Evolutionary conservation across 2,113 vertebrate species (phyloP).

Genomic region (Probosciger aterrimus): DNA sequence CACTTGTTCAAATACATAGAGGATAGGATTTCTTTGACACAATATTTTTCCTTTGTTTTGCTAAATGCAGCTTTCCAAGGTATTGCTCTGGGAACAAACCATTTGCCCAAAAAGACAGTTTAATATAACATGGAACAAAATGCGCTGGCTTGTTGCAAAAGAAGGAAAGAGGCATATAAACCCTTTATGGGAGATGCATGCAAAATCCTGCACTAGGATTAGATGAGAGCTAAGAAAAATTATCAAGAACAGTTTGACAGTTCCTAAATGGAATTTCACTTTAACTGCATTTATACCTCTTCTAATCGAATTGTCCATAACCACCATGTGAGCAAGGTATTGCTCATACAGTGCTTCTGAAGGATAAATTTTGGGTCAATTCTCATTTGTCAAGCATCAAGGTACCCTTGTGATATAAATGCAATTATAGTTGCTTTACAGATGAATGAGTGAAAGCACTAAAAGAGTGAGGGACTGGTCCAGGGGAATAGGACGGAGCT

Average conservation of each 20-base stretch:
- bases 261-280: slow-evolving; percentile 57
- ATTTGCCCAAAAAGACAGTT: not conserved
- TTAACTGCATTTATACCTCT: slow-evolving; percentile 8
- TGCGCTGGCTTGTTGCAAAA: not conserved
- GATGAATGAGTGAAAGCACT: slow-evolving; percentile 54
- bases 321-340: not conserved
- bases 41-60: slow-evolving; percentile 18
- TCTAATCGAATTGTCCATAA: slow-evolving; percentile 55
- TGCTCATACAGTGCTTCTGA: slow-evolving; percentile 15
- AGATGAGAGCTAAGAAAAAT: slow-evolving; percentile 45
- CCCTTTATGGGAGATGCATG: not conserved
- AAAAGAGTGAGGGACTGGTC: slow-evolving; percentile 42
- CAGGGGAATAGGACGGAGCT: not conserved
- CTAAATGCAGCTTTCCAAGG: not conserved
- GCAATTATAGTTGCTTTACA: slow-evolving; percentile 49
- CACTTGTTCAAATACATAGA: not conserved
- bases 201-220: not conserved
- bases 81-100: not conserved
- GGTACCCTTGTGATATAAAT: slow-evolving; percentile 57
- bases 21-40: not conserved
- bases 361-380: slow-evolving; percentile 58
- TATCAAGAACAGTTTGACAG: slow-evolving; percentile 47
- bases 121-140: not conserved
- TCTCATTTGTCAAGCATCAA: slow-evolving; percentile 62
- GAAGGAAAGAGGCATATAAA: not conserved